Evolutionary conservation across 2,888 invertebrate genomes (phyloP).

Genomic region (Thereva nobilitata): DNA sequence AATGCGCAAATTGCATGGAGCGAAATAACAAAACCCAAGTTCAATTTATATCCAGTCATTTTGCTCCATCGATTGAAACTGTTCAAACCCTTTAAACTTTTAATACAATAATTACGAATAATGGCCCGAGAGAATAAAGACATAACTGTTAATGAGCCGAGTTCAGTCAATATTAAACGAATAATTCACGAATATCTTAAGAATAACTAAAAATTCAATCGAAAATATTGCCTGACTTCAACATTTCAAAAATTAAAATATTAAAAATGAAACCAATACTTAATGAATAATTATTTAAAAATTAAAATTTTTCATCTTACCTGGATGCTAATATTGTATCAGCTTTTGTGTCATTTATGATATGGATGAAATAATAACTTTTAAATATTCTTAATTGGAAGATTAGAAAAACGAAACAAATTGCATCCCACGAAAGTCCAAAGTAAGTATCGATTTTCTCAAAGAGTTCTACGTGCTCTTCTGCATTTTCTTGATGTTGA

Average conservation of each 20-base stretch:
- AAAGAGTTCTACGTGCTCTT: constrained; percentile 10
- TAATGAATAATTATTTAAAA: background rate
- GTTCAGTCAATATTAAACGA: background rate
- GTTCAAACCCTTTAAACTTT: too few relatives aligned
- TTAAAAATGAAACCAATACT: too few relatives aligned
- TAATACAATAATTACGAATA: too few relatives aligned
- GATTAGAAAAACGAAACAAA: constrained; percentile 92
- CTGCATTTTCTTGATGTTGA: constrained; percentile 38
- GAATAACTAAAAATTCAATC: background rate
- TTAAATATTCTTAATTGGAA: constrained; percentile 90
- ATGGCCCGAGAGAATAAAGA: too few relatives aligned
- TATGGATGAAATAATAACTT: constrained; percentile 96
- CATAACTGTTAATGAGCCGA: too few relatives aligned
- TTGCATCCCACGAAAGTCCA: constrained; percentile 91
- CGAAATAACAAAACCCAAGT: too few relatives aligned
- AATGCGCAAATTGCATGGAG: too few relatives aligned
- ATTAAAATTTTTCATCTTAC: constrained; percentile 58
- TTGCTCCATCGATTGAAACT: too few relatives aligned
- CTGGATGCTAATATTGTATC: constrained; percentile 92
- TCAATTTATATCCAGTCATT: too few relatives aligned
- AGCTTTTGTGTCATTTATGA: constrained; percentile 93
- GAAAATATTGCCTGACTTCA: too few relatives aligned
- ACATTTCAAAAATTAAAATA: too few relatives aligned
- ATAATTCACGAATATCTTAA: background rate
- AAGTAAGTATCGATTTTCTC: constrained; percentile 55